phyloP scores from a whole-genome alignment of 30 jellyfish, hydroid and myxozoan species.

The Haliclystus octoradiatus region DNA sequence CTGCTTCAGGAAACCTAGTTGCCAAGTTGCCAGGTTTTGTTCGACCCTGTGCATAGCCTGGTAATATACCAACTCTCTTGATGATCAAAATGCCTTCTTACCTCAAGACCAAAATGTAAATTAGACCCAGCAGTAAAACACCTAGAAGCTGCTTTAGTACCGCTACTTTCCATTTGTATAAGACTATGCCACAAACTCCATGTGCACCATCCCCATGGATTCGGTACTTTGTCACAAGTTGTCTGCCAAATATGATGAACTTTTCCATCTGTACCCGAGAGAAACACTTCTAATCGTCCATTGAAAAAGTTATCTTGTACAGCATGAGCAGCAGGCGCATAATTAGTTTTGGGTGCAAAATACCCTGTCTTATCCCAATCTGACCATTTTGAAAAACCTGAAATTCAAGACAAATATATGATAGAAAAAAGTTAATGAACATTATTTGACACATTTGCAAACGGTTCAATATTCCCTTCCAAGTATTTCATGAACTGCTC shows the following conservation, averaged over 20 bases:
- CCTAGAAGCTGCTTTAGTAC: slow-evolving; percentile 18
- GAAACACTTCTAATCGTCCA: slow-evolving; percentile 80
- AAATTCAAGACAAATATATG: not conserved
- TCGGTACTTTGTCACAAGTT: slow-evolving; percentile 97
- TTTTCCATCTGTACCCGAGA: slow-evolving; percentile 88
- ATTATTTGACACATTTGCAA: too few relatives aligned
- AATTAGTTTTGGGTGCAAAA: slow-evolving; percentile 71
- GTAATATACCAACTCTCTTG: too few relatives aligned
- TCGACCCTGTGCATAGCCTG: too few relatives aligned
- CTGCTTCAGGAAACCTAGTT: too few relatives aligned
- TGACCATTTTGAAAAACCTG: slow-evolving; percentile 72
- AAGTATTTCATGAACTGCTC: too few relatives aligned
- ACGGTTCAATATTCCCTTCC: not conserved
- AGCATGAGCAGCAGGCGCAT: slow-evolving; percentile 95
- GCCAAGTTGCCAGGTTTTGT: too few relatives aligned
- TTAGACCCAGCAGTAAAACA: slow-evolving; percentile 70
- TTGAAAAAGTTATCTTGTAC: slow-evolving; percentile 76
- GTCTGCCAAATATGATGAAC: slow-evolving; percentile 96
- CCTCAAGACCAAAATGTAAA: slow-evolving; percentile 96
- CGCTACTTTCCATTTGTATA: slow-evolving; percentile 42
- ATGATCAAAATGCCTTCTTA: slow-evolving; percentile 4
- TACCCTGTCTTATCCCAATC: slow-evolving; percentile 95
- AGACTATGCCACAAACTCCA: slow-evolving; percentile 93
- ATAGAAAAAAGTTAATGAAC: not conserved
- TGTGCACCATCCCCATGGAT: slow-evolving; percentile 99